Conservation (phyloP, 2,797 vertebrate genomes). For the Sebastes umbrosus region DNA sequence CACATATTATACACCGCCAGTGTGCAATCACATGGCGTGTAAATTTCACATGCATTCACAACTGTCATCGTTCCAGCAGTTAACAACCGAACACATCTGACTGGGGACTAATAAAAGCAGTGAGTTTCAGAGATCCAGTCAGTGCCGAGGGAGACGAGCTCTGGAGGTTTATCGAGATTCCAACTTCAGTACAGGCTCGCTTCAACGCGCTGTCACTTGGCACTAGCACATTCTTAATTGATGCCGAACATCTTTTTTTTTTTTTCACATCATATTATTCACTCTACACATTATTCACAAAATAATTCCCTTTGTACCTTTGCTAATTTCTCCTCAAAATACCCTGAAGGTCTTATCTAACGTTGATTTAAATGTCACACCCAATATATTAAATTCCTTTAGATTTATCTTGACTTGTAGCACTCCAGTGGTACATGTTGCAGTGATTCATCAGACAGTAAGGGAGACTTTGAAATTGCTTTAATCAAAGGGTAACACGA, state of each 20-base stretch:
- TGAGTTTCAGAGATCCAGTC: constrained; percentile 5
- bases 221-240: constrained; percentile 26
- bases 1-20: neutral
- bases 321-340: constrained; percentile 35
- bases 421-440: neutral
- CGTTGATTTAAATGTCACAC: constrained; percentile 51
- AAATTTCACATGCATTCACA: neutral
- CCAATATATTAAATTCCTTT: constrained; percentile 2
- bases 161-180: constrained; percentile 22
- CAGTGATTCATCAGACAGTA: constrained; percentile 21
- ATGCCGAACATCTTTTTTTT: constrained; percentile 34
- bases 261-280: constrained; percentile 18
- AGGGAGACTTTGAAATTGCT: constrained; percentile 29
- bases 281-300: constrained; percentile 38
- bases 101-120: neutral
- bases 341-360: constrained; percentile 22
- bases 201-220: constrained; percentile 26
- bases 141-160: constrained; percentile 3
- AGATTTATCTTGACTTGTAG: constrained; percentile 24
- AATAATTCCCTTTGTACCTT: constrained; percentile 40
- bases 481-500: constrained; percentile 27
- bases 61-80: constrained; percentile 10
- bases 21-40: neutral
- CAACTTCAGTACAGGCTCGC: constrained; percentile 8
- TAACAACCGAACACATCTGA: constrained; percentile 5